Conservation (phyloP, 2,888 invertebrate genomes). For the Syrphus vitripennis region DNA sequence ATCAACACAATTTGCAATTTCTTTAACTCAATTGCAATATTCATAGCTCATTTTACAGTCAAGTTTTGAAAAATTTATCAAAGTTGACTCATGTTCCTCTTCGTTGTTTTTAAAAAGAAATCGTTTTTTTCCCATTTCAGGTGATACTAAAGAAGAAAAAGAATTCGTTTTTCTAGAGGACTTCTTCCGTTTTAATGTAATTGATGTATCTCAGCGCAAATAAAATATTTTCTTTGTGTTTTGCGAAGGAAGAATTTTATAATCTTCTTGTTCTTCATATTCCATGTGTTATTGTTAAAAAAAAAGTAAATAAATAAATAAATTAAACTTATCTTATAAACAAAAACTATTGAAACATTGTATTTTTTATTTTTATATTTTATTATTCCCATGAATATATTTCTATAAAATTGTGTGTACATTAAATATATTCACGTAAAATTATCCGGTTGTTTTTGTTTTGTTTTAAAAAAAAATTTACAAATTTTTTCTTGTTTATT, state of each 20-base stretch:
- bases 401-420: slow-evolving; percentile 24
- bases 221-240: slow-evolving; percentile 20
- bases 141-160: slow-evolving; percentile 64
- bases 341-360: background rate
- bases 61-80: too few species aligned
- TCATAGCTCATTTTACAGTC: too few species aligned
- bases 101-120: background rate
- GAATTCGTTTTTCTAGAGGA: slow-evolving; percentile 60
- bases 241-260: slow-evolving; percentile 5
- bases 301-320: slow-evolving; percentile 2
- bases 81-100: too few species aligned
- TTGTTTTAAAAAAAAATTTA: slow-evolving; percentile 18
- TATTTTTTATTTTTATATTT: background rate
- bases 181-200: background rate
- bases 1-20: too few species aligned
- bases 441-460: slow-evolving; percentile 20
- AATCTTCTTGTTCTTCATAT: slow-evolving; percentile 19
- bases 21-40: too few species aligned
- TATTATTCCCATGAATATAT: slow-evolving; percentile 47
- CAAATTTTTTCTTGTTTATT: background rate
- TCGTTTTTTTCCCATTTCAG: slow-evolving; percentile 5
- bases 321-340: slow-evolving; percentile 18
- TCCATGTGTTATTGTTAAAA: slow-evolving; percentile 43
- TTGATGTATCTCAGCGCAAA: slow-evolving; percentile 33
- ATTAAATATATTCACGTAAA: slow-evolving; percentile 37